phyloP scores from a whole-genome alignment of 2,797 vertebrate species.

The Notoglanidium macrostoma region DNA sequence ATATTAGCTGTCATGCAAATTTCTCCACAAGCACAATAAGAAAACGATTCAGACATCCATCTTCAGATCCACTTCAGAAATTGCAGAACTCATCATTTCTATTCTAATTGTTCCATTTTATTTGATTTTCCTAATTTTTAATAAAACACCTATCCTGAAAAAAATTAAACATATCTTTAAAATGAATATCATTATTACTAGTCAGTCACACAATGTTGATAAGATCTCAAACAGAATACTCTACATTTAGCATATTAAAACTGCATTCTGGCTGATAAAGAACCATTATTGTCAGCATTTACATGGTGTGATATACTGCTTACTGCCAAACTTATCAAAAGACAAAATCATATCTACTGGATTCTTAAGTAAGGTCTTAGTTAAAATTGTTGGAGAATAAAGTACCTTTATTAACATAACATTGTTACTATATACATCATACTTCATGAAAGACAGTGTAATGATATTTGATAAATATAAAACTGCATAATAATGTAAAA shows the following conservation, averaged over 20 bases:
- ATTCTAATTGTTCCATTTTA: not conserved
- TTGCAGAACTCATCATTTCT: not conserved
- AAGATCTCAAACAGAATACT: not conserved
- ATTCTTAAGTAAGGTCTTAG: not conserved
- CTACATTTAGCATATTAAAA: not conserved
- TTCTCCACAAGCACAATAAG: not conserved
- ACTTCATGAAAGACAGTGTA: not conserved
- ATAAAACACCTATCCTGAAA: not conserved
- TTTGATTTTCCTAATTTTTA: not conserved
- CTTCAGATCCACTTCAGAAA: not conserved
- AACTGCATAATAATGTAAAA: not conserved
- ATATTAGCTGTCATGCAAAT: not conserved
- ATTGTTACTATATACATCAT: not conserved
- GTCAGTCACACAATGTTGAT: not conserved
- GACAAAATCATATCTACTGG: not conserved
- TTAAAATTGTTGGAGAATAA: not conserved
- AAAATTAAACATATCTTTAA: not conserved
- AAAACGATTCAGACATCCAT: not conserved
- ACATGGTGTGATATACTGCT: not conserved
- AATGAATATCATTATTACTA: not conserved
- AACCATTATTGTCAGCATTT: too few species aligned
- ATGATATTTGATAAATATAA: not conserved
- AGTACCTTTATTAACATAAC: slow-evolving; percentile 17
- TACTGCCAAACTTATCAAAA: not conserved
- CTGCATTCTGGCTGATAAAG: not conserved